Conservation (phyloP, 2,797 vertebrate species). For the Gymnocypris eckloni region DNA sequence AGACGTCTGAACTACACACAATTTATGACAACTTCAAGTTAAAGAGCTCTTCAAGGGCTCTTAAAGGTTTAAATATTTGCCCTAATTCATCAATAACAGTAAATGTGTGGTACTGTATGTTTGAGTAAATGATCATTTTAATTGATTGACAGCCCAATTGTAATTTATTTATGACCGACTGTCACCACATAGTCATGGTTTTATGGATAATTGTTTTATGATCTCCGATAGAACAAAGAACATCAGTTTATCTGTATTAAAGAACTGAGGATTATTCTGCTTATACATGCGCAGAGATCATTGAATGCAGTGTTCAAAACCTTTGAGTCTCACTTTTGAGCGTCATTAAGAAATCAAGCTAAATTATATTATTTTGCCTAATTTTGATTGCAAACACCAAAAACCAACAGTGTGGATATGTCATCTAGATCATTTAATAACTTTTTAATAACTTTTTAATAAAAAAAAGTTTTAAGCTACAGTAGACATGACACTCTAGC, state of each 20-base stretch:
- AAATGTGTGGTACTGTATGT: background rate
- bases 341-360: background rate
- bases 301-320: background rate
- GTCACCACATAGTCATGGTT: background rate
- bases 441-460: background rate
- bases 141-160: background rate
- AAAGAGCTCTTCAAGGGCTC: background rate
- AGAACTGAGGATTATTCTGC: background rate
- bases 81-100: background rate
- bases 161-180: background rate
- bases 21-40: background rate
- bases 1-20: background rate
- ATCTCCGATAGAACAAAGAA: background rate
- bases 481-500: conserved; percentile 2
- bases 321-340: background rate
- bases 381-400: background rate
- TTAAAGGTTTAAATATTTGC: background rate
- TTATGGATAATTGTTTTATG: background rate
- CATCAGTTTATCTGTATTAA: background rate
- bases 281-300: background rate
- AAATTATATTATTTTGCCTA: background rate
- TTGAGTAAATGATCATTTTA: background rate
- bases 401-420: background rate
- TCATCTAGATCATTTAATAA: background rate
- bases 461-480: background rate